Percentiles rank a stretch among this genome's conserved stretches.
Evolutionary conservation across 2,888 invertebrate genomes (phyloP).

Genomic region (Philereme transversata): DNA sequence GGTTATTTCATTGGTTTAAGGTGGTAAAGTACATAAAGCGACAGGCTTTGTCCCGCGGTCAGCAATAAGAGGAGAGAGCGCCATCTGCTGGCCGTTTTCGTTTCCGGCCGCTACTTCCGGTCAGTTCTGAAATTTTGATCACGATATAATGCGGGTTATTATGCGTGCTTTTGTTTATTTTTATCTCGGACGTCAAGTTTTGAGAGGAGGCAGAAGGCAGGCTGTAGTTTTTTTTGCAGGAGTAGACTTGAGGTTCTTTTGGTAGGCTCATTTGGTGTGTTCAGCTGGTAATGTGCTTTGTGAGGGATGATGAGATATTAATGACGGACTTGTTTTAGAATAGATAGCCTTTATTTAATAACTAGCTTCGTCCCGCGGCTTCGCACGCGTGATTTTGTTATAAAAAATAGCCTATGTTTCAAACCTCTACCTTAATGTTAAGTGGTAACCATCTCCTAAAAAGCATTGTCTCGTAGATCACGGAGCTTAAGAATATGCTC

Average conservation of each 20-base stretch:
- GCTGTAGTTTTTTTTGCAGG: slow-evolving; percentile 21
- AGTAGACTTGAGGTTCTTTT: slow-evolving; percentile 17
- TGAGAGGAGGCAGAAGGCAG: slow-evolving; percentile 18
- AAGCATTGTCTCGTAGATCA: no score
- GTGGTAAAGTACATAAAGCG: slow-evolving; percentile 55
- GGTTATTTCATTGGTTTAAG: background rate
- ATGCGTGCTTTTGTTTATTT: slow-evolving; percentile 45
- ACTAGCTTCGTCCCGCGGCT: no score
- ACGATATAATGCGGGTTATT: slow-evolving; percentile 69
- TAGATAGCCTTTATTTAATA: no score
- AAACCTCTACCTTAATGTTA: no score
- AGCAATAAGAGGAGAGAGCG: slow-evolving; percentile 77
- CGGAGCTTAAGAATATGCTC: no score
- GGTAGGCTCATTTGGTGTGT: slow-evolving; percentile 14
- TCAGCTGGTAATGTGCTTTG: slow-evolving; percentile 17
- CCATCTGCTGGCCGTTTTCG: slow-evolving; percentile 72
- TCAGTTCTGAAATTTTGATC: slow-evolving; percentile 71
- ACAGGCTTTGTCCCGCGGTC: slow-evolving; percentile 73
- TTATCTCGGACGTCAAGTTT: slow-evolving; percentile 35
- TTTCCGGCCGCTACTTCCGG: slow-evolving; percentile 66
- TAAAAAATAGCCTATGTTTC: no score
- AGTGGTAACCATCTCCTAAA: no score
- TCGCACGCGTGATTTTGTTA: no score
- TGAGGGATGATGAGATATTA: slow-evolving; percentile 1
- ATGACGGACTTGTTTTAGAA: background rate